A percentile compares a stretch with the other conserved stretches of the same genome.
phyloP scores from a whole-genome alignment of 2,888 invertebrate species.

The Itoplectis maculator region DNA sequence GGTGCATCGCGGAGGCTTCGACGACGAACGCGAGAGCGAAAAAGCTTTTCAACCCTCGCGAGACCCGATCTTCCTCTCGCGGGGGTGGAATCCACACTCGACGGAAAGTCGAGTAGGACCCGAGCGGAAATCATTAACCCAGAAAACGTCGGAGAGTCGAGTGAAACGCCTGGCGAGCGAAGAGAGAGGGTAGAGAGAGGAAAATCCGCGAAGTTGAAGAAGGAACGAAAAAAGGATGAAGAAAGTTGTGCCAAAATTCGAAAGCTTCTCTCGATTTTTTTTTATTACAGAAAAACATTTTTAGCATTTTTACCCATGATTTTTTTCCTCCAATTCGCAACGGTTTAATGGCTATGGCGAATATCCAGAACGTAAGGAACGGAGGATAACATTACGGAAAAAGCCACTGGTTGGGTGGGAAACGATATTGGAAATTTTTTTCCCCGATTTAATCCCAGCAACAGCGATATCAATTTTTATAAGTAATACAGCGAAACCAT shows the following conservation, averaged over 20 bases:
- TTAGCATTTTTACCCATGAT: neutral
- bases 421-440: conserved; percentile 7
- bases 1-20: neutral
- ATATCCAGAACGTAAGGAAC: neutral
- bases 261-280: neutral
- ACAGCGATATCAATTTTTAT: neutral
- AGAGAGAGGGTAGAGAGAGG: conserved; percentile 19
- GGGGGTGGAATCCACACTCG: conserved; percentile 71
- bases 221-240: conserved; percentile 1
- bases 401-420: neutral
- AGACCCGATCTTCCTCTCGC: conserved; percentile 38
- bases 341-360: neutral
- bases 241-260: neutral
- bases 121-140: conserved; percentile 77
- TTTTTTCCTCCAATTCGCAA: neutral
- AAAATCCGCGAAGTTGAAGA: conserved; percentile 11
- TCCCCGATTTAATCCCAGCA: neutral
- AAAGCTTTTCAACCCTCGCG: conserved; percentile 34
- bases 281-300: neutral
- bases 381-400: neutral
- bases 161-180: conserved; percentile 49
- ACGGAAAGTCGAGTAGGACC: conserved; percentile 71
- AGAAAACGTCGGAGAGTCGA: conserved; percentile 71
- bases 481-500: neutral
- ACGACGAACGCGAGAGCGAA: neutral